Conservation (phyloP, 1,140 invertebrate species). For the Solenopsis fugax region DNA sequence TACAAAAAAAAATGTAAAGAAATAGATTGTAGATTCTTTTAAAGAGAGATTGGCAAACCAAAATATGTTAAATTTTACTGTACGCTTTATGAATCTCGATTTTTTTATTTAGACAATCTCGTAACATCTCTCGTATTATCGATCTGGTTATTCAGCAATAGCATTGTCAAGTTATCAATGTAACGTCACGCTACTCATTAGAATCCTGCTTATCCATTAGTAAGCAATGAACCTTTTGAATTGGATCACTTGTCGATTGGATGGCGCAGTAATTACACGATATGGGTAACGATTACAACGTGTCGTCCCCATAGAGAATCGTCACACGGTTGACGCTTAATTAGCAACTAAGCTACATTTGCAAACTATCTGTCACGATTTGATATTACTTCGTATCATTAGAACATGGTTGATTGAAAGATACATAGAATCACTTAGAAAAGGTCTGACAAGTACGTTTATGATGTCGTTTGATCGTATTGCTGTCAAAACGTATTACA, state of each 20-base stretch:
- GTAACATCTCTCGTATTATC: not conserved
- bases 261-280: conserved; percentile 74
- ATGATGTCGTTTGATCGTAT: conserved; percentile 4
- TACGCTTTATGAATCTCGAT: not conserved
- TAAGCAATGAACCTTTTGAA: conserved; percentile 75
- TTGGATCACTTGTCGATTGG: conserved; percentile 67
- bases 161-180: conserved; percentile 22
- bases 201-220: conserved; percentile 72
- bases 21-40: not conserved
- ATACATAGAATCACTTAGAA: not conserved
- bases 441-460: not conserved
- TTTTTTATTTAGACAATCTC: not conserved
- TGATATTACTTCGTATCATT: not conserved
- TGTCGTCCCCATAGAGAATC: conserved; percentile 68
- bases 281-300: conserved; percentile 61
- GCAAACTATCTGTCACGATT: conserved; percentile 45
- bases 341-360: conserved; percentile 40
- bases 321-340: conserved; percentile 51
- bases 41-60: not conserved
- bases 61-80: not conserved
- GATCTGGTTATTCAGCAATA: not conserved
- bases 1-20: not conserved
- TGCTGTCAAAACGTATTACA: conserved; percentile 34
- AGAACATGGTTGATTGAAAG: conserved; percentile 31
- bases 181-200: conserved; percentile 29